Base-by-base conservation (phyloP, 1,140 invertebrate genomes). In the Drosophila yakuba region DNA sequence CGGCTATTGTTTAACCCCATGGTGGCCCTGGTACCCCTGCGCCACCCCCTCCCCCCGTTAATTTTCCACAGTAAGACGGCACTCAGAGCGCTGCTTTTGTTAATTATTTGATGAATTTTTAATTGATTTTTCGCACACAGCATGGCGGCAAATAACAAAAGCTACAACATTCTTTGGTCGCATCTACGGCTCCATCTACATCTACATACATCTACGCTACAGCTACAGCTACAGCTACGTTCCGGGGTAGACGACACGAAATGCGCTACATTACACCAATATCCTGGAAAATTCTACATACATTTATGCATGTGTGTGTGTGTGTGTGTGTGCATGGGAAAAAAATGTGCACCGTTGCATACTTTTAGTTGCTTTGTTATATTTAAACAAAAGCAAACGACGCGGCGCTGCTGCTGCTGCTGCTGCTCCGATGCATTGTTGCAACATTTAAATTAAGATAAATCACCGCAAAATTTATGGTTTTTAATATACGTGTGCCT, bases 371-470 rank as follows among this genome's bases (percentile, higher is more conserved):
- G 85, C 85, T 90, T 90, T 90, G 86, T 90, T 90, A 79, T 74
- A 74, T 90, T 90, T 90, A 85, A 85, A 90, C 86, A 90, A 90
- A 85, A 72, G 80, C 78, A 52, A 39, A 54, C 64, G 68, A 60
- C 67, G 63, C 64, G 68, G 60, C 67, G 68, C 71, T 57, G 67
- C 75, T 56, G 47, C 52, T 74, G 68, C 57, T 63, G 68, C 71
- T 57, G 67, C 75, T 56, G 47, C 52, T 74, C 38, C 51, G 41
- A 85, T 90, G 84, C 71, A 90, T 90, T 90, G 86, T 90, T 91
- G 88, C 85, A 88, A 90, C 85, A 91, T 91, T 91, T 91, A 91
- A 91, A 91, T 91, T 91, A 90, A 91, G 90, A 91, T 91, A 91
- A 91, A 91, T 91, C 85, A 91, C 83, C 85, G 75, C 89, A 90